These are phyloP conservation scores for Drosophila saltans DNA, from an alignment of 1,140 invertebrate species.

Conservation along the genomic window DNA sequence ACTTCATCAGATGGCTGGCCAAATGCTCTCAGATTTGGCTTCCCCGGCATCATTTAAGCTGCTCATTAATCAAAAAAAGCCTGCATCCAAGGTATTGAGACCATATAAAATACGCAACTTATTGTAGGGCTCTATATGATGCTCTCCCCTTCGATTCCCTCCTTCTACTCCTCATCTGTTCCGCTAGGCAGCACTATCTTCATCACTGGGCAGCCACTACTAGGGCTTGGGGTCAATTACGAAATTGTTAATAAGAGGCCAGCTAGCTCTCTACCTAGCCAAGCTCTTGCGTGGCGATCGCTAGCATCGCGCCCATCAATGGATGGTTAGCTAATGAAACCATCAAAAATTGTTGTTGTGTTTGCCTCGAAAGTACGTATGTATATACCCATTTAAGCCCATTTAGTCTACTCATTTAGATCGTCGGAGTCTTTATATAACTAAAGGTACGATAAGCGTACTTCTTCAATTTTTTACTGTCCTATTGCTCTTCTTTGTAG, in stretches of 20 bases:
- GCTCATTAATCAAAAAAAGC: slow-evolving; percentile 75
- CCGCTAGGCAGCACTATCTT: slow-evolving; percentile 24
- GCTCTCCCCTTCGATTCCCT: neutral
- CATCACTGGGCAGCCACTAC: neutral
- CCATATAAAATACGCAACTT: slow-evolving; percentile 57
- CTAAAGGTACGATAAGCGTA: no score
- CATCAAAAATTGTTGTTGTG: slow-evolving; percentile 38
- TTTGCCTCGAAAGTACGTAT: slow-evolving; percentile 12
- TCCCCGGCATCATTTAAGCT: slow-evolving; percentile 71
- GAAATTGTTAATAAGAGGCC: slow-evolving; percentile 74
- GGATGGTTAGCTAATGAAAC: slow-evolving; percentile 58
- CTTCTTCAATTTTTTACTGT: no score
- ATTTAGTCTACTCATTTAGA: neutral
- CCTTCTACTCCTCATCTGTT: neutral
- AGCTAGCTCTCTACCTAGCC: slow-evolving; percentile 15
- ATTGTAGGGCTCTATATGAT: slow-evolving; percentile 35
- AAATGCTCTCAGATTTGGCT: slow-evolving; percentile 52
- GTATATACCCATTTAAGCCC: neutral
- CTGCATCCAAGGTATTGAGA: slow-evolving; percentile 55
- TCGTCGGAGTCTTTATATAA: no score
- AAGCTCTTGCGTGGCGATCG: slow-evolving; percentile 42
- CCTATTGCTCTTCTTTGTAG: no score
- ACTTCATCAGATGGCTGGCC: slow-evolving; percentile 67
- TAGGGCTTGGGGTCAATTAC: slow-evolving; percentile 65
- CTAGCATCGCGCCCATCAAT: slow-evolving; percentile 3